Conservation (phyloP, 2,888 invertebrate genomes). For the Chloroclystis v-ata region DNA sequence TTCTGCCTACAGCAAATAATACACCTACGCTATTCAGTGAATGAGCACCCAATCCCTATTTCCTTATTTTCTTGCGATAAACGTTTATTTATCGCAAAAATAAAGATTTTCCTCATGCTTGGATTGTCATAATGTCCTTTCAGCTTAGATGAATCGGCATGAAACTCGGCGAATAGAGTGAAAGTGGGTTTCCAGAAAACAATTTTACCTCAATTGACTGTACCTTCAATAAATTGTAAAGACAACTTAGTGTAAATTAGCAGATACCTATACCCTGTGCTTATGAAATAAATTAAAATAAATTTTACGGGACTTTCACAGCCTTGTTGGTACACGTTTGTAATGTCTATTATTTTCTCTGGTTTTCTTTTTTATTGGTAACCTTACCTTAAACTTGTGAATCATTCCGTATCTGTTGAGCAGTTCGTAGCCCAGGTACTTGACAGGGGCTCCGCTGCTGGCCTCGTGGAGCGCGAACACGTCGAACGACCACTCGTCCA, state of each 20-base stretch:
- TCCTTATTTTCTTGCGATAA: neutral
- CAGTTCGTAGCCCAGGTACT: constrained; percentile 95
- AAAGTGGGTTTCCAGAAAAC: neutral
- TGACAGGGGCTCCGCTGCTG: constrained; percentile 90
- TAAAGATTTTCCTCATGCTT: neutral
- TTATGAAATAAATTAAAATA: too few species aligned
- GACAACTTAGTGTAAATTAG: too few species aligned
- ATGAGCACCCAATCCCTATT: neutral
- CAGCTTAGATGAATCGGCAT: neutral
- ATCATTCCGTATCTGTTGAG: constrained; percentile 96
- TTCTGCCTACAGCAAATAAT: too few species aligned
- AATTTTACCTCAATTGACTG: neutral
- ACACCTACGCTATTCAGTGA: neutral
- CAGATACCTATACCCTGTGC: too few species aligned
- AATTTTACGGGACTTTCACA: too few species aligned
- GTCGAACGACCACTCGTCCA: constrained; percentile 97
- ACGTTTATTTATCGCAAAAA: neutral
- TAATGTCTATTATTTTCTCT: too few species aligned
- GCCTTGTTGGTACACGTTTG: too few species aligned
- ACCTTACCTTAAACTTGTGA: constrained; percentile 91
- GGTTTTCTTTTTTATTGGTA: too few species aligned
- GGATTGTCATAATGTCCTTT: neutral
- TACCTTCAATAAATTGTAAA: too few species aligned
- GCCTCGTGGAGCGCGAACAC: constrained; percentile 93
- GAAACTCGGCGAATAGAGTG: neutral